Base-by-base conservation (phyloP, 2,888 invertebrate species). In the Philaethria dido region DNA sequence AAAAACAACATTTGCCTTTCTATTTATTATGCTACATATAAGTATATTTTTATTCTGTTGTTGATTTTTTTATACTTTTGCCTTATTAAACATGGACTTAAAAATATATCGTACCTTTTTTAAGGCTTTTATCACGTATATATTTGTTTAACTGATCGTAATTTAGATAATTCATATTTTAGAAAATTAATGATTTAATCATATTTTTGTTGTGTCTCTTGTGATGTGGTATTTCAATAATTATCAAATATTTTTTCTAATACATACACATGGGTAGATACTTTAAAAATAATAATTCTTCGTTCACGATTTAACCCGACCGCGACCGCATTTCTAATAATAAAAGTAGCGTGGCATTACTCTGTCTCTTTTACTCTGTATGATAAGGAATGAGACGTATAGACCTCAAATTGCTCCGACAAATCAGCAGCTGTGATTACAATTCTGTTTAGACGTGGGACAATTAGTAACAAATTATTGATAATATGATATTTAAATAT, bases 391-490 rank as follows among this genome's bases (percentile, higher is more conserved):
- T n/a, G 59, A 59, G 18, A 59, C 11, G 18, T 13, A 33, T 36
- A 22, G 22, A 9, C 14, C 1, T 16, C 33, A 45, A 57, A 44
- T 63, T 57, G 66, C 25, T 50, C 52, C 59, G 36, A 45, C 59
- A 60, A 68, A 59, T 63, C 52, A 39, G 67, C 63, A 63, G 63
- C 59, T 67, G 67, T 62, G 50, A 39, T 22, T 52, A 52, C 16
- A 52, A 29, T 52, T 16, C 29, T 16, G 11, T 52, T 48, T 29
- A 9, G 29, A 29, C 9, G 52, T 16, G 11, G 29, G 11, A 8
- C 52, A 29, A 50, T 33, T 52, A 52, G 25, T 52, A 29, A 33
- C 4, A 52, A 52, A 52, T 16, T 52, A 52, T 52, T 29, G 13
- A 39, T 39, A 13, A 13, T 25, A 39, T 39, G 6, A 13, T 25